Percentiles rank a stretch among this genome's conserved stretches.
Conservation (phyloP, 2,888 invertebrate species). For the Iselma pallidipennis region DNA sequence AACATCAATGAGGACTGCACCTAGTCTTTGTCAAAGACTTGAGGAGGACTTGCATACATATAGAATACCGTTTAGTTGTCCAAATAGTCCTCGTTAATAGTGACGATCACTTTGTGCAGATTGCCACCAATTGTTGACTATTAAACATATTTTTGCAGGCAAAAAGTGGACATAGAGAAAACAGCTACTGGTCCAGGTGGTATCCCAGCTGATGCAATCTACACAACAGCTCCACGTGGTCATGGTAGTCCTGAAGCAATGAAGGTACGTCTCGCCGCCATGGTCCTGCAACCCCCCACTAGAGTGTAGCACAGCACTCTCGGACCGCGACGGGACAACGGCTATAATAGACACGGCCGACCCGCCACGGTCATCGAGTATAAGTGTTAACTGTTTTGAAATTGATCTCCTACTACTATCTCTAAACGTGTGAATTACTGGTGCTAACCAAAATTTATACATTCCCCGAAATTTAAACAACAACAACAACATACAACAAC, state of each 20-base stretch:
- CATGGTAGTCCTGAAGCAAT: slow-evolving; percentile 69
- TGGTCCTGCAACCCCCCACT: slow-evolving; percentile 87
- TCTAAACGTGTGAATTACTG: not conserved
- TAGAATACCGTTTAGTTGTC: too few relatives aligned
- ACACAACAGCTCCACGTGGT: slow-evolving; percentile 60
- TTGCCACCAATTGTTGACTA: too few relatives aligned
- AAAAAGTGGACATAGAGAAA: slow-evolving; percentile 56
- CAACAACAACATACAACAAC: not conserved
- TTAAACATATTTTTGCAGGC: slow-evolving; percentile 46
- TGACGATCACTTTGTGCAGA: too few relatives aligned
- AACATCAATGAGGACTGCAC: too few relatives aligned
- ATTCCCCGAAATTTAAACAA: not conserved
- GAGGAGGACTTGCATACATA: too few relatives aligned
- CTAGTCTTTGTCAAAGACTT: too few relatives aligned
- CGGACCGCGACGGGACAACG: slow-evolving; percentile 42
- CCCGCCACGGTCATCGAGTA: slow-evolving; percentile 55
- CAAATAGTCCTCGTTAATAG: too few relatives aligned
- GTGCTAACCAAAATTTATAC: slow-evolving; percentile 11
- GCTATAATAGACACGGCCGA: slow-evolving; percentile 43
- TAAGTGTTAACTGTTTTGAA: slow-evolving; percentile 53
- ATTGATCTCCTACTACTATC: slow-evolving; percentile 6
- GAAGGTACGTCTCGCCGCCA: slow-evolving; percentile 89
- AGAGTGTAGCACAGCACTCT: slow-evolving; percentile 67
- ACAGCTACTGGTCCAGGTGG: slow-evolving; percentile 59
- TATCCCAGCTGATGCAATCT: slow-evolving; percentile 76